Conservation (phyloP, 30 jellyfish, hydroid and myxozoan genomes). For the Aurelia sp. region DNA sequence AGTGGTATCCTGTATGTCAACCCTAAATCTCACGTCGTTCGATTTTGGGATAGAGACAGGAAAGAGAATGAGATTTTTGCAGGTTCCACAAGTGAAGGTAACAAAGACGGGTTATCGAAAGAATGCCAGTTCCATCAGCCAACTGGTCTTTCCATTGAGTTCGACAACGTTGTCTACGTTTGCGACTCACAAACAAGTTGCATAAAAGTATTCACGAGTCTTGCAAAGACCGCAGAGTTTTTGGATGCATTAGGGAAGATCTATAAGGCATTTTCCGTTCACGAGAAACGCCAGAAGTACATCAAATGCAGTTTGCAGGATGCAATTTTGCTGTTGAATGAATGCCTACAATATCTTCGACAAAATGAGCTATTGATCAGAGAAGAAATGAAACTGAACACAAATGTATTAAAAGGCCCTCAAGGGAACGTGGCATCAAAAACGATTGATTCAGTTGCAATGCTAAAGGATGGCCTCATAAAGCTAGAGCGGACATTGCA, state of each 20-base stretch:
- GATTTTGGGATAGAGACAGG: slow-evolving; percentile 16
- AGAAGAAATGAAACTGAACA: background rate
- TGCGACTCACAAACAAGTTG: slow-evolving; percentile 31
- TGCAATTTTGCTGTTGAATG: too few species aligned
- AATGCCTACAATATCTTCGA: too few species aligned
- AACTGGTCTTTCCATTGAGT: slow-evolving; percentile 32
- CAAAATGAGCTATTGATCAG: background rate
- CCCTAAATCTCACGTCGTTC: slow-evolving; percentile 12
- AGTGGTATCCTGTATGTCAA: background rate
- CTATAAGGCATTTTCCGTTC: too few species aligned
- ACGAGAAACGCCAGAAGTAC: background rate
- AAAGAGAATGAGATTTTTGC: background rate
- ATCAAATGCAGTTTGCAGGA: too few species aligned
- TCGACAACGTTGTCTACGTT: slow-evolving; percentile 24
- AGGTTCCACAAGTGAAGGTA: background rate
- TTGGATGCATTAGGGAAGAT: slow-evolving; percentile 3
- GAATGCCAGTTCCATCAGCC: slow-evolving; percentile 23
- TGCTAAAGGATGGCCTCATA: background rate
- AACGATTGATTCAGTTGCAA: slow-evolving; percentile 7
- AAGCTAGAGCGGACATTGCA: background rate
- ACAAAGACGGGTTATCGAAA: slow-evolving; percentile 23
- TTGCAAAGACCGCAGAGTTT: slow-evolving; percentile 13
- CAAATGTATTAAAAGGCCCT: background rate
- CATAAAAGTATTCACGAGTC: slow-evolving; percentile 22
- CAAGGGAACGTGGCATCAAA: slow-evolving; percentile 25